Base-by-base conservation (phyloP, 2,888 invertebrate genomes). In the Sthenelais limicola region DNA sequence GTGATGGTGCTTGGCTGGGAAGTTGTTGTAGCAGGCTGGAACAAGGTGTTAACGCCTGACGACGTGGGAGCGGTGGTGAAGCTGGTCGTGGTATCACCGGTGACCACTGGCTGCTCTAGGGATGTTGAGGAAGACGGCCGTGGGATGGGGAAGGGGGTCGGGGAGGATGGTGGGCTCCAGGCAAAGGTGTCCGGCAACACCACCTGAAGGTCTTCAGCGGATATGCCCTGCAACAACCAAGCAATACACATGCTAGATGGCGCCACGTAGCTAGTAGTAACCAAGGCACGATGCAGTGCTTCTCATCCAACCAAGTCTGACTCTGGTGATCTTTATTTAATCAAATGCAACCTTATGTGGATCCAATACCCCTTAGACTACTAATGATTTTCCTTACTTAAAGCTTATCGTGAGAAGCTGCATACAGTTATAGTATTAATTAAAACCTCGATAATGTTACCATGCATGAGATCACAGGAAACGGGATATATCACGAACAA, bases 151-250 rank as follows among this genome's bases (percentile, higher is more conserved):
- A 71, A 35, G 71, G 33, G n/a, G 68, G 70, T 28, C 43, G 67
- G 18, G 72, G 68, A 32, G 32, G 48, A 30, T n/a, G 54, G 48
- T 32, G 28, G 71, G n/a, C 49, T 56, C 69, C 54, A 68, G 24
- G 62, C 62, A 38, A 62, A 62, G 21, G 62, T 35, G 62, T 62
- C 62, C 24, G 35, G 62, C 38, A 62, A 24, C 9, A 43, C 62
- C 15, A 75, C 32, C 58, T 74, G 62, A 18, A 62, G 62, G 66
- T 74, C 75, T 47, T 71, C 73, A 28, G 71, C 71, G 33, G 75
- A 73, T 28, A 76, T 49, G 43, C 54, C 74, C 76, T 79, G 76
- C 58, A 73, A 70, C 21, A 73, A n/a, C n/a, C 9, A 26, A 12
- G 47, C 47, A 43, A 43, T 15, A 43, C 12, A n/a, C n/a, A 12